Base-by-base conservation (phyloP, 2,113 vertebrate species). In the Nothobranchius furzeri region DNA sequence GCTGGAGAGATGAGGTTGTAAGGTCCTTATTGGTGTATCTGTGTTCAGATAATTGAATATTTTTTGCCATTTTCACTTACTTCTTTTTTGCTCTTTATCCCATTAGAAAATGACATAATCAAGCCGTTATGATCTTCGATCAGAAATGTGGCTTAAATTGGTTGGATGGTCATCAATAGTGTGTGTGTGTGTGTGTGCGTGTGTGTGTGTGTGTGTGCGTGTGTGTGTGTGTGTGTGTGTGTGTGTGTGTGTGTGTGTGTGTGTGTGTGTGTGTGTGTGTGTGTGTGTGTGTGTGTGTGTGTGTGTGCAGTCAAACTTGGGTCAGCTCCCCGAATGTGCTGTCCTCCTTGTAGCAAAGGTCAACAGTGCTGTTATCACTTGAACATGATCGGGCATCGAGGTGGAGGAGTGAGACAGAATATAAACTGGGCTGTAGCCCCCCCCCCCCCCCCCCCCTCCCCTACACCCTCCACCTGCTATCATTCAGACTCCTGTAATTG, bases 401-500 rank as follows among this genome's bases (percentile, higher is more conserved):
- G 76, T 70, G 72, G 64, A 67, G 35, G 64, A 36, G 74, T 24
- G 60, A 54, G 8, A 46, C 1, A 68, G 56, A 14, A 25, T 57
- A 50, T 63, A 52, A 60, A n/a, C 45, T 50, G 60, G 68, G 30
- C 45, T 66, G 17, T 25, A 49, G 46, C 35, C 46, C 64, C 78
- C 86, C 76, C 68, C 82, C 78, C 86, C 76, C 70, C 84, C 86
- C 83, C 86, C 86, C 67, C 67, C 62, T n/a, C n/a, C n/a, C n/a
- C n/a, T n/a, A n/a, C n/a, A n/a, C n/a, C n/a, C n/a, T n/a, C n/a
- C n/a, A n/a, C n/a, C n/a, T n/a, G n/a, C n/a, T n/a, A 71, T 82
- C 78, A 85, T 75, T 79, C 81, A 68, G 79, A 64, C 78, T 64
- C 76, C 82, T 76, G 86, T 91, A 92, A 93, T 92, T 91, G 86